Evolutionary conservation across 2,888 invertebrate species (phyloP), one percentile per base, ranked within the genome.

Genomic region (Bursaphelenchus okinawaensis): DNA sequence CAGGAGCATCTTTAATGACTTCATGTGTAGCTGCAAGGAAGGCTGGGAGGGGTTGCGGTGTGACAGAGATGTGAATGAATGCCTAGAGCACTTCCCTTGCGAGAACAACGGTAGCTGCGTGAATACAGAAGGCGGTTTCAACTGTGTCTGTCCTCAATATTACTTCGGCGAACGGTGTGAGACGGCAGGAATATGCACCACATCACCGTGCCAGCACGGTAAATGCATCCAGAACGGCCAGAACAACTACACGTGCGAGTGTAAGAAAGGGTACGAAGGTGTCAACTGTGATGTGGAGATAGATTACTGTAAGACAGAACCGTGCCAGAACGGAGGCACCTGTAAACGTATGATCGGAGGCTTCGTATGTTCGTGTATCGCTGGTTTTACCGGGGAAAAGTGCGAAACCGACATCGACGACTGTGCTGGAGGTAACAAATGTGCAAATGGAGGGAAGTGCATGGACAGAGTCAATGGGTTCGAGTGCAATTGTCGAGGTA

Each of bases 301-400:
- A 20, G 75, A 79, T 55, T 77, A 75, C 63, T 79, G 79, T 65
- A 67, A 68, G 22, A 54, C 52, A 31, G 64, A 75, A 8, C 79
- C 78, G 0, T 80, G 80, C 55, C 60, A 67, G 54, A 80, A 80
- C 56, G 79, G 91, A 54, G 94, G 90, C n/a, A 91, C 91, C 7
- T 83, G 0, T 90, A 66, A 74, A 23, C 74, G 93, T 78, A 92
- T 91, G 16, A 91, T 93, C 81, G 93, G 93, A 83, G 90, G 68
- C 7, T 76, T 74, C 61, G 63, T 68, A 12, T 80, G 80, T 64
- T 55, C 68, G 9, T 80, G 80, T 55, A 71, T 74, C 8, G 55
- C 72, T 20, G 80, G 80, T 22, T 80, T 80, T 63, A 72, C 71
- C 31, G 79, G 76, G 55, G 40, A 6, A 57, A 65, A 70, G 19